Evolutionary conservation across 2,888 invertebrate species (phyloP).

Genomic region (Seladonia tumulorum): DNA sequence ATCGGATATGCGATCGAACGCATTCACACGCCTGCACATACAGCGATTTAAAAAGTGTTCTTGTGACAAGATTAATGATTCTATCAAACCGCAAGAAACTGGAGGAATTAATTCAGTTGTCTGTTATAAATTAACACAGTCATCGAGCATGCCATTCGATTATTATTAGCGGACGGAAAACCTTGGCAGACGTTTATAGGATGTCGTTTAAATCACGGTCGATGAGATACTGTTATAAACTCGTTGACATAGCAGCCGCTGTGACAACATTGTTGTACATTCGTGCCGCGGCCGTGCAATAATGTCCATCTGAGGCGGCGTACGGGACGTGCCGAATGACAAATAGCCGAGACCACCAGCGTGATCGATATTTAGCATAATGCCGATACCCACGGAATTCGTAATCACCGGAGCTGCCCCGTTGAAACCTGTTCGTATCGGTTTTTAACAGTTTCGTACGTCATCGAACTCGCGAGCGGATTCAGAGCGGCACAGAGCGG

Average conservation of each 20-base stretch:
- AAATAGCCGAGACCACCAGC: slow-evolving; percentile 39
- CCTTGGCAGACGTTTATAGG: neutral
- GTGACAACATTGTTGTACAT: slow-evolving; percentile 14
- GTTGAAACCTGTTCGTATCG: slow-evolving; percentile 20
- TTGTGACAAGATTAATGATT: neutral
- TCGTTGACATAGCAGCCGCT: neutral
- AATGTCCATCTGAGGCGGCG: slow-evolving; percentile 25
- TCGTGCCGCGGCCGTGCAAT: slow-evolving; percentile 20
- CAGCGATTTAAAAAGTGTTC: too few species aligned
- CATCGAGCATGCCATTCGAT: neutral
- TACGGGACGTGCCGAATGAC: slow-evolving; percentile 25
- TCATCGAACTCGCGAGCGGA: slow-evolving; percentile 12
- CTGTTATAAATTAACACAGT: neutral
- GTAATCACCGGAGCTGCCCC: neutral
- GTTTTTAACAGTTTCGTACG: slow-evolving; percentile 10
- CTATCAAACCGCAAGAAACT: neutral
- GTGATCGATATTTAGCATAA: slow-evolving; percentile 38
- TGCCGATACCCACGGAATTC: slow-evolving; percentile 31
- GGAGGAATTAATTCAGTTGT: neutral
- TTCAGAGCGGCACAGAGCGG: neutral
- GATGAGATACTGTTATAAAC: slow-evolving; percentile 10
- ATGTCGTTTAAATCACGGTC: neutral
- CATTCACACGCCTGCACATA: too few species aligned
- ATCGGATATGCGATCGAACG: too few species aligned
- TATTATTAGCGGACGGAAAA: neutral